phyloP scores from a whole-genome alignment of 2,888 invertebrate species.

The Sussaba pulchella region DNA sequence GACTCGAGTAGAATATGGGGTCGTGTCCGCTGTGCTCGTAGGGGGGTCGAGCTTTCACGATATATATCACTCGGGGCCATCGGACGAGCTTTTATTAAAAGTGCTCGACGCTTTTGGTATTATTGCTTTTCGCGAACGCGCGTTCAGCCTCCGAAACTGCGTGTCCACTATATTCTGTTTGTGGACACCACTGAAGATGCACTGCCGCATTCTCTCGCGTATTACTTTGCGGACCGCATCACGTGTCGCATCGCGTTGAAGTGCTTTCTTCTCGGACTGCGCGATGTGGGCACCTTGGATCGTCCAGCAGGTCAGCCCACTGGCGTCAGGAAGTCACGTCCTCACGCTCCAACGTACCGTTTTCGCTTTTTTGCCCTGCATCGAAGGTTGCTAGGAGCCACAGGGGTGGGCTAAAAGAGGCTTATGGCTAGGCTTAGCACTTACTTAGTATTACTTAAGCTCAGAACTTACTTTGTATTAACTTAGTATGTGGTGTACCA shows the following conservation, averaged over 20 bases:
- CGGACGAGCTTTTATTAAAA: slow-evolving; percentile 77
- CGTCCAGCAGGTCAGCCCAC: neutral
- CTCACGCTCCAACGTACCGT: neutral
- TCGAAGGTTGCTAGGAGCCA: no score
- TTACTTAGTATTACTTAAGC: no score
- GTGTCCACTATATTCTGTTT: slow-evolving; percentile 71
- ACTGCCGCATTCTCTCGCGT: slow-evolving; percentile 22
- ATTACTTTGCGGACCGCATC: neutral
- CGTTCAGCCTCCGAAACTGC: slow-evolving; percentile 76
- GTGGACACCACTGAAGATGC: neutral
- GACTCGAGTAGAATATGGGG: slow-evolving; percentile 69
- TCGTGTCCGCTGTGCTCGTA: slow-evolving; percentile 62
- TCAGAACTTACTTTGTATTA: no score
- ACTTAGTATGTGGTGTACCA: no score
- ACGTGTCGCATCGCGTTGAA: neutral
- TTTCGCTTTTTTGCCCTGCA: no score
- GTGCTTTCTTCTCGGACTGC: neutral
- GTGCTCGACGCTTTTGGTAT: slow-evolving; percentile 72
- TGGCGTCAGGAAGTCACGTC: neutral
- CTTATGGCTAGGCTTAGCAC: no score
- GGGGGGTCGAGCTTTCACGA: slow-evolving; percentile 66
- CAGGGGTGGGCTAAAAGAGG: no score
- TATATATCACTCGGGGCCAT: slow-evolving; percentile 73
- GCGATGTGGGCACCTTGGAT: neutral
- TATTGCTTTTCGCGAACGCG: slow-evolving; percentile 77